phyloP scores from a whole-genome alignment of 1,140 invertebrate species.

The Drosophila cardini region DNA sequence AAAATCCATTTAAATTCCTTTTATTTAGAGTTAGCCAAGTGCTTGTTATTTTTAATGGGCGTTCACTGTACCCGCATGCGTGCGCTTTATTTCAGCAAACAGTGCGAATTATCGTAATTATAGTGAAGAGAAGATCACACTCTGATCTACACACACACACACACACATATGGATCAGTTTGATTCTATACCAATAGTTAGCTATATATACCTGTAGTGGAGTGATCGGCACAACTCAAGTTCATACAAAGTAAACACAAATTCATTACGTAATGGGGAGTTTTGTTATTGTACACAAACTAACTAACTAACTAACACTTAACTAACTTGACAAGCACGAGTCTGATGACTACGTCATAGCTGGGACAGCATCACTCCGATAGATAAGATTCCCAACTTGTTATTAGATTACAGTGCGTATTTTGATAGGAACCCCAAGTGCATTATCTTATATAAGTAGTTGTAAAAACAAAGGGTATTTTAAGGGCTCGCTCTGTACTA shows the following conservation, averaged over 20 bases:
- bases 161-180: neutral
- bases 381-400: conserved; percentile 19
- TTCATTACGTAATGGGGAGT: conserved; percentile 38
- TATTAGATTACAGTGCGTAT: conserved; percentile 13
- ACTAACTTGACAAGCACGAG: conserved; percentile 38
- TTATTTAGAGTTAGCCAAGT: neutral
- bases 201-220: neutral
- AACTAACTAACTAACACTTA: conserved; percentile 17
- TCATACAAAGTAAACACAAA: conserved; percentile 30
- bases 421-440: conserved; percentile 8
- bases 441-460: conserved; percentile 1
- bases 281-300: conserved; percentile 16
- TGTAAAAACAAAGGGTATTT: conserved; percentile 33
- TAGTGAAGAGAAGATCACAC: conserved; percentile 18
- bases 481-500: conserved; percentile 8
- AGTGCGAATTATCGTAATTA: conserved; percentile 17
- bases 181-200: no score
- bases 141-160: neutral
- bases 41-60: neutral
- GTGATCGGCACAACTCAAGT: conserved; percentile 45
- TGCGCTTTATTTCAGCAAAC: neutral
- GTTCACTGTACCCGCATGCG: neutral
- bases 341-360: conserved; percentile 57
- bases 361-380: conserved; percentile 32
- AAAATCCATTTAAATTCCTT: no score